These are phyloP conservation scores for Scaptomyza caliginosa DNA, from an alignment of 2,888 invertebrate genomes.

Conservation along the genomic window DNA sequence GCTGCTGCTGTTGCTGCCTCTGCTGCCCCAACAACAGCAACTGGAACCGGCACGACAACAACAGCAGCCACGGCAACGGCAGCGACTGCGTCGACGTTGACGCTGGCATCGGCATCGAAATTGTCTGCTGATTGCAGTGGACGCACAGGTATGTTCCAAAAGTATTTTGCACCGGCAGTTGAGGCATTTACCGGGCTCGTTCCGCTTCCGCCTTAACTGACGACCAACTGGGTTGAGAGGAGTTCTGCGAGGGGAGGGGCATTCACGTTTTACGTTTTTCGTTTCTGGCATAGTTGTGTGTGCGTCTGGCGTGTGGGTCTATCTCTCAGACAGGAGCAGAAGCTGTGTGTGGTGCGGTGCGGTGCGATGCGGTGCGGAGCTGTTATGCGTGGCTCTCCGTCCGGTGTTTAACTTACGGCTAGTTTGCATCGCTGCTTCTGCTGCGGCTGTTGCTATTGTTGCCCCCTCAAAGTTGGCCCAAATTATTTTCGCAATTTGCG, in stretches of 20 bases:
- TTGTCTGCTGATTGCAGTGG: constrained; percentile 86
- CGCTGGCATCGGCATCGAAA: constrained; percentile 72
- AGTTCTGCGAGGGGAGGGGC: constrained; percentile 25
- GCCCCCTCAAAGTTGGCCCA: constrained; percentile 48
- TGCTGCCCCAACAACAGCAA: constrained; percentile 51
- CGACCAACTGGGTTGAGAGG: too few relatives aligned
- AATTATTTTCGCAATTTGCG: constrained; percentile 72
- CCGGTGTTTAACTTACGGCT: constrained; percentile 49
- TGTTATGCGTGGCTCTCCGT: constrained; percentile 35
- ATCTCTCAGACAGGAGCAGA: constrained; percentile 27
- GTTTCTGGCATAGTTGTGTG: constrained; percentile 78
- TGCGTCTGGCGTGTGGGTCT: constrained; percentile 56
- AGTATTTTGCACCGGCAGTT: constrained; percentile 78
- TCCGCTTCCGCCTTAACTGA: constrained; percentile 48
- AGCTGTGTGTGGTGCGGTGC: neutral
- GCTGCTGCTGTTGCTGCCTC: too few relatives aligned
- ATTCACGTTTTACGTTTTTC: constrained; percentile 75
- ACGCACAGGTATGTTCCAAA: constrained; percentile 86
- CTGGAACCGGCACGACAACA: constrained; percentile 40
- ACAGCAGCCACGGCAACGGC: constrained; percentile 40
- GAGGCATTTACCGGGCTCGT: constrained; percentile 74
- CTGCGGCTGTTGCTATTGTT: neutral
- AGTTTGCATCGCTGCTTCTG: constrained; percentile 44
- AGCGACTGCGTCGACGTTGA: constrained; percentile 38
- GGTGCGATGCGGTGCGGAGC: neutral